Evolutionary conservation across 1,140 invertebrate species (phyloP).

Genomic region (Neomicropteryx cornuta): DNA sequence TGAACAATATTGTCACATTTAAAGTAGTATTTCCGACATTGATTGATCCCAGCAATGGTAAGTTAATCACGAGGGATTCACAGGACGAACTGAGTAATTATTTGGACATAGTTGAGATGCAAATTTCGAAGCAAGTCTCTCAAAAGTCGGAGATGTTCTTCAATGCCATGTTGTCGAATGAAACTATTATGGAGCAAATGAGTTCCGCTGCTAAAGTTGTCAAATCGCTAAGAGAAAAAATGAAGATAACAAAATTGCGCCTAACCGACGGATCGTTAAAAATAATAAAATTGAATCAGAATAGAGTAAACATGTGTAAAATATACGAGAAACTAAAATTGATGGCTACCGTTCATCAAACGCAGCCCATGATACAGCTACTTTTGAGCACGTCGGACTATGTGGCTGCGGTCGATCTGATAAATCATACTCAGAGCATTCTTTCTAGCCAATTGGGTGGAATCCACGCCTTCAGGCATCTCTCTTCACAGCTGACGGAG

Average conservation of each 20-base stretch:
- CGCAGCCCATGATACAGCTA: slow-evolving; percentile 93
- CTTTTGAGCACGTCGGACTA: slow-evolving; percentile 93
- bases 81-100: slow-evolving; percentile 80
- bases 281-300: slow-evolving; percentile 57
- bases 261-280: slow-evolving; percentile 72
- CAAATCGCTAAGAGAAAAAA: slow-evolving; percentile 55
- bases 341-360: slow-evolving; percentile 94
- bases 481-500: slow-evolving; percentile 92
- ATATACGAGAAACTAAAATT: slow-evolving; percentile 73
- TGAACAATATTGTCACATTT: slow-evolving; percentile 76
- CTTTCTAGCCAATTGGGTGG: slow-evolving; percentile 79
- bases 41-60: slow-evolving; percentile 29
- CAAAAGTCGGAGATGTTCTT: slow-evolving; percentile 94
- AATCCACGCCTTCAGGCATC: slow-evolving; percentile 88
- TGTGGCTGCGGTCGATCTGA: slow-evolving; percentile 93
- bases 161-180: slow-evolving; percentile 93
- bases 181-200: slow-evolving; percentile 84
- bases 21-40: slow-evolving; percentile 69
- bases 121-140: slow-evolving; percentile 93
- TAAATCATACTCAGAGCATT: slow-evolving; percentile 93
- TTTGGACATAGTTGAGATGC: slow-evolving; percentile 89
- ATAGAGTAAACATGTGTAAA: slow-evolving; percentile 48
- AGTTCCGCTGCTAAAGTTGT: slow-evolving; percentile 71
- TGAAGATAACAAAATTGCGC: slow-evolving; percentile 62
- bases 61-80: slow-evolving; percentile 32